These are phyloP conservation scores for Pinctada fucata DNA, from an alignment of 2,888 invertebrate genomes.

Conservation along the genomic window DNA sequence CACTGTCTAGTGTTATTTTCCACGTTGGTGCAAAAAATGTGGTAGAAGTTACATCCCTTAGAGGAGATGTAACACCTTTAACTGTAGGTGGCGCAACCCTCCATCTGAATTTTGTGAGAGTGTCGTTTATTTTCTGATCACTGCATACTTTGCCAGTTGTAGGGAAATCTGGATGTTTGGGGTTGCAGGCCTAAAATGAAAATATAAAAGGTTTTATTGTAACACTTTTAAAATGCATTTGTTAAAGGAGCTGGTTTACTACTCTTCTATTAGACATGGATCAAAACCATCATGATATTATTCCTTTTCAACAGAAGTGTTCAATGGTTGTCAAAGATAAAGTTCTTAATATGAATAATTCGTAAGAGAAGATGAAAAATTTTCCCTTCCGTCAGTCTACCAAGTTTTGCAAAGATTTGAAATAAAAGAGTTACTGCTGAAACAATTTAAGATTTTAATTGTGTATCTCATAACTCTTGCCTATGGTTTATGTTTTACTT, in stretches of 20 bases:
- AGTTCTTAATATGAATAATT: too few relatives aligned
- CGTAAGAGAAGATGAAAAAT: too few relatives aligned
- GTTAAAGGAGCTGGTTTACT: too few relatives aligned
- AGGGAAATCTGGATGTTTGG: conserved; percentile 72
- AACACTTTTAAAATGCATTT: too few relatives aligned
- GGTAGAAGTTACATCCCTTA: conserved; percentile 71
- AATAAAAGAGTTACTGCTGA: too few relatives aligned
- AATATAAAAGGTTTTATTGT: background rate
- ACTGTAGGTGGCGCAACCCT: conserved; percentile 72
- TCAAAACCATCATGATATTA: background rate
- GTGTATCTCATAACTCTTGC: too few relatives aligned
- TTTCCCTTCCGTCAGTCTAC: too few relatives aligned
- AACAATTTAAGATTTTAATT: too few relatives aligned
- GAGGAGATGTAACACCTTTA: conserved; percentile 63
- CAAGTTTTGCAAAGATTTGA: too few relatives aligned
- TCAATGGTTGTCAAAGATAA: too few relatives aligned
- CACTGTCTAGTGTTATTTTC: conserved; percentile 74
- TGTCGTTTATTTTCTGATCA: conserved; percentile 73
- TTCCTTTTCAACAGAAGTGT: background rate
- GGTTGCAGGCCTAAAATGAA: conserved; percentile 73
- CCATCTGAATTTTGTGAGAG: conserved; percentile 74
- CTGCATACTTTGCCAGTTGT: conserved; percentile 69
- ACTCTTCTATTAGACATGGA: background rate
- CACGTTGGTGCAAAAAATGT: conserved; percentile 75
- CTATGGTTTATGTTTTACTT: too few relatives aligned